These are phyloP conservation scores for Plebejus melissa DNA, from an alignment of 2,888 invertebrate genomes.

Conservation along the genomic window DNA sequence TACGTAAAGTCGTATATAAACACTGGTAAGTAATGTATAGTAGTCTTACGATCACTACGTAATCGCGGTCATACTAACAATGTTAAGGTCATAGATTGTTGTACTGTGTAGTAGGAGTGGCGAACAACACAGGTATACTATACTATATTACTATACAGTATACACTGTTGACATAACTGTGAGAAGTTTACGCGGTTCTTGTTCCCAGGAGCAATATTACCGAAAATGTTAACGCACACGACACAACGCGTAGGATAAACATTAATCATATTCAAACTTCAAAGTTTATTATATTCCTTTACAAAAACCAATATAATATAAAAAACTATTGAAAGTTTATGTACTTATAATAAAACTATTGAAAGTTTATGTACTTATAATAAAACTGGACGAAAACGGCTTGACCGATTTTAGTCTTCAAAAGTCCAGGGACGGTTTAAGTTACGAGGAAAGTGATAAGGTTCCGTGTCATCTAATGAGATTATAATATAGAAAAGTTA, in stretches of 20 bases:
- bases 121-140: neutral
- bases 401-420: too few species aligned
- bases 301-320: too few species aligned
- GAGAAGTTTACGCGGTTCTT: neutral
- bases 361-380: too few species aligned
- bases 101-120: constrained; percentile 15
- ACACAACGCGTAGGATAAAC: neutral
- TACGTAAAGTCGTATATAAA: neutral
- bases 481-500: too few species aligned
- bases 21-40: neutral
- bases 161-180: constrained; percentile 14
- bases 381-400: too few species aligned
- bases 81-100: constrained; percentile 28
- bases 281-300: neutral
- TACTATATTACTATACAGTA: neutral
- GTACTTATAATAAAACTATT: too few species aligned
- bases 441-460: too few species aligned
- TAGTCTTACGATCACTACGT: neutral
- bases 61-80: constrained; percentile 13
- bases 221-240: neutral
- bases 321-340: too few species aligned
- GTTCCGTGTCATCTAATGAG: too few species aligned
- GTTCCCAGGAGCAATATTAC: constrained; percentile 10
- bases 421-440: too few species aligned
- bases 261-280: neutral